Percentiles rank a stretch among this genome's conserved stretches.
Evolutionary conservation across 2,797 vertebrate species (phyloP).

Genomic region (Cyclura pinguis): DNA sequence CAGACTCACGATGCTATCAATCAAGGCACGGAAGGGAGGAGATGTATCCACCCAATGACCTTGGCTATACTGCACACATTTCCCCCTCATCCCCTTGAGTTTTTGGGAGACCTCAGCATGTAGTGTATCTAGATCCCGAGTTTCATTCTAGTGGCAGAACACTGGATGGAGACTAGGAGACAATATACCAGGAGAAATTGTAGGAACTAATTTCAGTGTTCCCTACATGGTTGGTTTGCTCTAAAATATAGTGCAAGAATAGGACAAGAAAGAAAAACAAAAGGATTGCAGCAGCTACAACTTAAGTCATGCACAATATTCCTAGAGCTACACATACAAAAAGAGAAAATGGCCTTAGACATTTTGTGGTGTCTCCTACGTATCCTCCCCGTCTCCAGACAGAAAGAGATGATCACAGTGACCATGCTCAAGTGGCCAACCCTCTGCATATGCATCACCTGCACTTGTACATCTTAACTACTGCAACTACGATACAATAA

Average conservation of each 20-base stretch:
- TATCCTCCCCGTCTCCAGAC: too few relatives aligned
- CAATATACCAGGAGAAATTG: constrained; percentile 47
- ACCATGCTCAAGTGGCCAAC: too few relatives aligned
- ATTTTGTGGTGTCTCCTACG: neutral
- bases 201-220: constrained; percentile 41
- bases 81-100: neutral
- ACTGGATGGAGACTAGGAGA: constrained; percentile 41
- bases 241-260: constrained; percentile 39
- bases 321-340: neutral
- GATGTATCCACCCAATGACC: neutral
- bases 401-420: too few relatives aligned
- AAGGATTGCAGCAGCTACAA: neutral
- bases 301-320: neutral
- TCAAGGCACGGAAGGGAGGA: neutral
- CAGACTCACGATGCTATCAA: constrained; percentile 8
- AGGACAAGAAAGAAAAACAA: neutral
- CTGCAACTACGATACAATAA: too few relatives aligned
- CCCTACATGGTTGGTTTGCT: constrained; percentile 58
- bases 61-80: neutral
- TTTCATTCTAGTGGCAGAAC: constrained; percentile 54
- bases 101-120: neutral
- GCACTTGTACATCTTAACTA: too few relatives aligned
- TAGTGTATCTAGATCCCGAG: accelerated
- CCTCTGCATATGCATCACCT: too few relatives aligned
- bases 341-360: too few relatives aligned